phyloP scores from a whole-genome alignment of 2,888 invertebrate species.

The Xestia c-nigrum region DNA sequence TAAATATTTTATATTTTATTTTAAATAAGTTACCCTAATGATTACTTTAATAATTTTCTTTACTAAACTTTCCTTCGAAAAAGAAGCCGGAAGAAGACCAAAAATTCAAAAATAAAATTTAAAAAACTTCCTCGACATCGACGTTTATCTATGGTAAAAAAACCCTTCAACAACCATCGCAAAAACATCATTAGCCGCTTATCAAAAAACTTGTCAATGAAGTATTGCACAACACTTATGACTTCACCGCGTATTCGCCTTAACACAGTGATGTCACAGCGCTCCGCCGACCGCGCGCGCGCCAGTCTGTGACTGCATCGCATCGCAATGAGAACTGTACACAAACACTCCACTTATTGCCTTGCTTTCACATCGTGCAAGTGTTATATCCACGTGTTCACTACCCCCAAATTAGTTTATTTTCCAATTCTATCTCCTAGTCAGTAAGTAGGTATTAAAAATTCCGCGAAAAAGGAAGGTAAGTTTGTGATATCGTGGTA shows the following conservation, averaged over 20 bases:
- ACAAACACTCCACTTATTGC: slow-evolving; percentile 72
- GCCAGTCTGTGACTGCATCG: slow-evolving; percentile 78
- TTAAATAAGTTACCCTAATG: not conserved
- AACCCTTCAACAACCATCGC: not conserved
- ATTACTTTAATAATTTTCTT: not conserved
- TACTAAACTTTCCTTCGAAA: not conserved
- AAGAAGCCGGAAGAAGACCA: not conserved
- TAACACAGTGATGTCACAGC: slow-evolving; percentile 81
- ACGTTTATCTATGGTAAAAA: not conserved
- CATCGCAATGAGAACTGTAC: slow-evolving; percentile 85
- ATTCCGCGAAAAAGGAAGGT: slow-evolving; percentile 90
- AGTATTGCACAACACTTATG: slow-evolving; percentile 69
- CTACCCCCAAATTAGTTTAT: slow-evolving; percentile 47
- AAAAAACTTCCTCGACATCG: not conserved
- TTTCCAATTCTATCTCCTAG: slow-evolving; percentile 62
- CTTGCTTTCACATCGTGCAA: slow-evolving; percentile 78
- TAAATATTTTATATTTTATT: not conserved
- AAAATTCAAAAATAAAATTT: not conserved
- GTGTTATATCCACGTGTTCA: slow-evolving; percentile 80
- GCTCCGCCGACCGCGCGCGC: slow-evolving; percentile 58
- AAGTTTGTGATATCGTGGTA: slow-evolving; percentile 70
- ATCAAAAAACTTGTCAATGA: slow-evolving; percentile 37
- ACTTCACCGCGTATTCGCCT: slow-evolving; percentile 69
- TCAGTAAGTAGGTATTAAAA: slow-evolving; percentile 77
- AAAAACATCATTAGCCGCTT: slow-evolving; percentile 12